Conservation (phyloP, 2,888 invertebrate genomes). For the Elegia similella region DNA sequence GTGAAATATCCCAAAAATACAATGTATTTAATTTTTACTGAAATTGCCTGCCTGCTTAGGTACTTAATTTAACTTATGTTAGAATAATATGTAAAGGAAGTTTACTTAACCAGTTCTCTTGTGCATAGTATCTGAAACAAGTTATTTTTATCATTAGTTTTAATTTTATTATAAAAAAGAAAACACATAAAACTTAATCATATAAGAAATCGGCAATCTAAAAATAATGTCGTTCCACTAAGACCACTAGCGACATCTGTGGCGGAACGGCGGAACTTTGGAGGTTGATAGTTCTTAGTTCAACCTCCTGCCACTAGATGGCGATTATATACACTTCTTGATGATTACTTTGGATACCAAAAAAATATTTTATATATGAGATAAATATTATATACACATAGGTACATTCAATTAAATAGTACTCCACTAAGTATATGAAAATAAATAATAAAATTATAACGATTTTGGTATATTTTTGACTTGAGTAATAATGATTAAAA, state of each 20-base stretch:
- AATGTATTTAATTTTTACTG: too few species aligned
- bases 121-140: constrained; percentile 81
- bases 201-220: constrained; percentile 9
- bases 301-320: constrained; percentile 35
- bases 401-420: too few species aligned
- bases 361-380: too few species aligned
- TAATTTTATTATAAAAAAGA: constrained; percentile 19
- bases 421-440: too few species aligned
- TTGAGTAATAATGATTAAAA: too few species aligned
- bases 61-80: background rate
- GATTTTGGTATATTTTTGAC: too few species aligned
- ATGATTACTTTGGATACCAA: too few species aligned
- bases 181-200: constrained; percentile 3
- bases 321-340: constrained; percentile 22
- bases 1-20: too few species aligned
- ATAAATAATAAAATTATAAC: too few species aligned
- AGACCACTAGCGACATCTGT: constrained; percentile 33
- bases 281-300: constrained; percentile 1
- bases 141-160: constrained; percentile 46
- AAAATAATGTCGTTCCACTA: constrained; percentile 1
- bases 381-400: too few species aligned
- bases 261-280: background rate
- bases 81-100: constrained; percentile 28
- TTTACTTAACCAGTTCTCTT: constrained; percentile 76
- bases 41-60: too few species aligned